Evolutionary conservation across 2,888 invertebrate species (phyloP).

Genomic region (Tetropium fuscum): DNA sequence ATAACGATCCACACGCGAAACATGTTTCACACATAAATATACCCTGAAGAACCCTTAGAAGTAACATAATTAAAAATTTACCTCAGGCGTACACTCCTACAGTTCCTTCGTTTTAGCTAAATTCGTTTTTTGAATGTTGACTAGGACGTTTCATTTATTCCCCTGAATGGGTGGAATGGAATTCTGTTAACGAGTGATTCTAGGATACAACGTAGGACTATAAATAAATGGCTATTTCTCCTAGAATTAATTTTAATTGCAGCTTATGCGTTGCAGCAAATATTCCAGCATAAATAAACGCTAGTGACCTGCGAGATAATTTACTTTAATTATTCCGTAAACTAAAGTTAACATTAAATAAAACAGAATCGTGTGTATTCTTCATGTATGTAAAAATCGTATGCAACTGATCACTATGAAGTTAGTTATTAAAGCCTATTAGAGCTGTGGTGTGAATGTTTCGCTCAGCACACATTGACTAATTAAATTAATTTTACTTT

Average conservation of each 20-base stretch:
- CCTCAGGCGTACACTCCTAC: not conserved
- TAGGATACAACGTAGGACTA: not conserved
- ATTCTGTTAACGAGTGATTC: too few species aligned
- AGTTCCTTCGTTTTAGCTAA: not conserved
- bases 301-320: not conserved
- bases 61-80: not conserved
- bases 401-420: too few species aligned
- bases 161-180: not conserved
- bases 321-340: slow-evolving; percentile 5
- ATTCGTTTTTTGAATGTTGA: slow-evolving; percentile 8
- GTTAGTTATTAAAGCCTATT: too few species aligned
- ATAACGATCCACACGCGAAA: slow-evolving; percentile 1
- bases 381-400: too few species aligned
- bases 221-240: not conserved
- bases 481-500: too few species aligned
- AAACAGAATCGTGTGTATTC: too few species aligned
- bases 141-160: not conserved
- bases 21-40: not conserved
- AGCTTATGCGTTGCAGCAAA: not conserved
- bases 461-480: too few species aligned
- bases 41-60: not conserved
- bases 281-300: not conserved
- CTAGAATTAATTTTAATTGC: not conserved
- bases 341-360: too few species aligned
- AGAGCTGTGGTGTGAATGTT: too few species aligned